These are phyloP conservation scores for Diaprepes abbreviatus DNA, from an alignment of 2,888 invertebrate genomes.

Conservation along the genomic window DNA sequence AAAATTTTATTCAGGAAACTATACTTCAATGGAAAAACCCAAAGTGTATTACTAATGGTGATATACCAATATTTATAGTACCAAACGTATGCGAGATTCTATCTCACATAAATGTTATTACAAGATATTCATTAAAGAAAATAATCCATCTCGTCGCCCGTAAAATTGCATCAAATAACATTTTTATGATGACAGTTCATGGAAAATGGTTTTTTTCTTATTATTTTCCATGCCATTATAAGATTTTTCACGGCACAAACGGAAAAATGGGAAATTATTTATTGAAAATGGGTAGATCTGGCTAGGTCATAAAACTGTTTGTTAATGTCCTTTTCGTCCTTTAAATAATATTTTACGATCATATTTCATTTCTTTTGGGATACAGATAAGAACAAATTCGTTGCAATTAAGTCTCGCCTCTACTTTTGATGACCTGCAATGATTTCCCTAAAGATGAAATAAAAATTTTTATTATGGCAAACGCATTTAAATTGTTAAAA, in stretches of 20 bases:
- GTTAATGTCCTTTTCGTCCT: conserved; percentile 24
- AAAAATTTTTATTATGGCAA: conserved; percentile 4
- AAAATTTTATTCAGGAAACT: too few species aligned
- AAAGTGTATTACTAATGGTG: too few species aligned
- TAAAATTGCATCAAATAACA: not conserved
- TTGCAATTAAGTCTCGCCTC: conserved; percentile 11
- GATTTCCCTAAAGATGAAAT: conserved; percentile 16
- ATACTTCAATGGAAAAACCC: too few species aligned
- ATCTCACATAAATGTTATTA: not conserved
- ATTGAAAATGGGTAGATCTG: conserved; percentile 20
- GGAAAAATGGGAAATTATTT: conserved; percentile 27
- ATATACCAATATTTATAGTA: too few species aligned
- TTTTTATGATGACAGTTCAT: not conserved
- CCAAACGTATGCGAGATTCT: not conserved
- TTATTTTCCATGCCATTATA: conserved; percentile 22
- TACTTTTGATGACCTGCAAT: conserved; percentile 15
- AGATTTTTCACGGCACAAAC: conserved; percentile 9
- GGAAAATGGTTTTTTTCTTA: not conserved
- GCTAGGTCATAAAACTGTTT: conserved; percentile 27
- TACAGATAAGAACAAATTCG: conserved; percentile 13
- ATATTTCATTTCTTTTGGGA: conserved; percentile 25
- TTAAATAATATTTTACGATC: conserved; percentile 27
- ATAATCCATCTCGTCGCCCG: not conserved
- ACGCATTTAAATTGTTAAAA: too few species aligned
- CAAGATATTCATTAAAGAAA: not conserved